A percentile compares a stretch with the other conserved stretches of the same genome.
Evolutionary conservation across 2,113 vertebrate genomes (phyloP).

Genomic region (Eubucco bourcierii): DNA sequence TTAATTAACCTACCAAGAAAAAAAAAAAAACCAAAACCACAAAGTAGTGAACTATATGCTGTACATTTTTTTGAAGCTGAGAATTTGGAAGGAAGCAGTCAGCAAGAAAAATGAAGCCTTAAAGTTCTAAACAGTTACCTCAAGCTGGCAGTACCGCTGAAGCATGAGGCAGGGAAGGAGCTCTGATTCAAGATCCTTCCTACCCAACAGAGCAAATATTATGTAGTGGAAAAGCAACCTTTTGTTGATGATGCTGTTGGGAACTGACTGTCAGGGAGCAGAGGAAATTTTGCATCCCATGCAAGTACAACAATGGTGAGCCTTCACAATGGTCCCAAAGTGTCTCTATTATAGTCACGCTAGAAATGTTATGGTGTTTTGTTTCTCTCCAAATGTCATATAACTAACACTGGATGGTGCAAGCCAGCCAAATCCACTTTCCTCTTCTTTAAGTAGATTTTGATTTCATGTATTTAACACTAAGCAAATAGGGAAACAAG

Average conservation of each 20-base stretch:
- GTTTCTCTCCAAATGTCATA: neutral
- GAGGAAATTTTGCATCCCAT: constrained; percentile 36
- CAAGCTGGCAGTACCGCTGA: constrained; percentile 4
- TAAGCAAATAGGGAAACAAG: neutral
- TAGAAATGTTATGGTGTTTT: neutral
- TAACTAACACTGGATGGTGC: neutral
- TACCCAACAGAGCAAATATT: constrained; percentile 42
- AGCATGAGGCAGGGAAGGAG: constrained; percentile 15
- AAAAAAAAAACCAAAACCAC: accelerated
- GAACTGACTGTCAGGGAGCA: constrained; percentile 11
- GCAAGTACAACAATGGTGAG: neutral
- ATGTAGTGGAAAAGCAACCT: constrained; percentile 19
- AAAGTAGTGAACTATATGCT: neutral
- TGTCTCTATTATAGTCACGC: neutral
- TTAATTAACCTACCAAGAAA: neutral
- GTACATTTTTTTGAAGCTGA: constrained; percentile 9
- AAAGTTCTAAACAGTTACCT: constrained; percentile 50
- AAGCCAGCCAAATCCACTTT: neutral
- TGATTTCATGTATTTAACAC: neutral
- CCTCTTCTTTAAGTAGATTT: neutral
- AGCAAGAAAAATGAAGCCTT: neutral
- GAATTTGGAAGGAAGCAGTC: constrained; percentile 32
- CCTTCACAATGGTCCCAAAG: neutral
- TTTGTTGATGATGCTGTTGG: constrained; percentile 29
- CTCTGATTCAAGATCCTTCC: constrained; percentile 43